Evolutionary conservation across 2,888 invertebrate species (phyloP).

Genomic region (Tuberolachnus salignus): DNA sequence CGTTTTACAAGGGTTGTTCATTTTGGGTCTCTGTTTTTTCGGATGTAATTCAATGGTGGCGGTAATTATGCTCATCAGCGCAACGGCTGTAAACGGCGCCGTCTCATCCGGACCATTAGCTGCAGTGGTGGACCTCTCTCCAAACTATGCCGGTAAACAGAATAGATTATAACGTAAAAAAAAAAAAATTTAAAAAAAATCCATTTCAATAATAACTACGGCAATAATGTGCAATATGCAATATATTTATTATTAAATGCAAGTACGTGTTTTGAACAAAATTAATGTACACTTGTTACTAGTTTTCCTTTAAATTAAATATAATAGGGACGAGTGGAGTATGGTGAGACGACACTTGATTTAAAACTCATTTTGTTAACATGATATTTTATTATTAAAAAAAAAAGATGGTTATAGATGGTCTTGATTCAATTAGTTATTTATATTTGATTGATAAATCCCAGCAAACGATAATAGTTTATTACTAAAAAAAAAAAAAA

Average conservation of each 20-base stretch:
- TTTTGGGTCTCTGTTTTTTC: conserved; percentile 69
- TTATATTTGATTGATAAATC: no score
- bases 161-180: not conserved
- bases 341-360: no score
- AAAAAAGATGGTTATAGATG: no score
- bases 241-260: conserved; percentile 5
- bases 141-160: conserved; percentile 62
- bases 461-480: no score
- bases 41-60: conserved; percentile 70
- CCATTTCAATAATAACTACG: not conserved
- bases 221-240: not conserved
- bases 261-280: not conserved
- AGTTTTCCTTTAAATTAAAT: no score
- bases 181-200: not conserved
- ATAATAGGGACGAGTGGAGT: no score
- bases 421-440: no score
- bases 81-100: conserved; percentile 71
- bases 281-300: not conserved
- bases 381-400: no score
- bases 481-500: no score
- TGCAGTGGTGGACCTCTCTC: conserved; percentile 71
- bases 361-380: no score
- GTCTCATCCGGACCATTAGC: conserved; percentile 72
- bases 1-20: conserved; percentile 69
- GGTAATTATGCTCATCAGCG: conserved; percentile 69